Evolutionary conservation across 2,888 invertebrate genomes (phyloP).

Genomic region (Sphaerophoria taeniata): DNA sequence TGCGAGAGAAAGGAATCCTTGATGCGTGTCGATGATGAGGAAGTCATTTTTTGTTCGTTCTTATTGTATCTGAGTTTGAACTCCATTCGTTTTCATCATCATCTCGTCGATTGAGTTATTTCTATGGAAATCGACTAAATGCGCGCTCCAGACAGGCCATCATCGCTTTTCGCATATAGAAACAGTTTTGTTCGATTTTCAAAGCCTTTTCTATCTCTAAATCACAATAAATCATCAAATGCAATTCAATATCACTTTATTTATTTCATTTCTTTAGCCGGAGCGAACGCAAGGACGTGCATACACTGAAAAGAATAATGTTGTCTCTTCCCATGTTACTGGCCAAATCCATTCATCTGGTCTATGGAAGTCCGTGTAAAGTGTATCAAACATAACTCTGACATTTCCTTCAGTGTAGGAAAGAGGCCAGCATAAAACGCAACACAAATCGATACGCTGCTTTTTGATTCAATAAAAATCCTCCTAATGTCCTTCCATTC

Average conservation of each 20-base stretch:
- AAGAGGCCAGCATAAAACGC: background rate
- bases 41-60: background rate
- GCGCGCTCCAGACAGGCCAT: background rate
- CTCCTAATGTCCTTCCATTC: slow-evolving; percentile 65
- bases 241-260: slow-evolving; percentile 60
- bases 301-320: slow-evolving; percentile 8
- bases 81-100: background rate
- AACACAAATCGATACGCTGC: slow-evolving; percentile 34
- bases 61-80: background rate
- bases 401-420: background rate
- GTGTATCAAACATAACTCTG: too few species aligned
- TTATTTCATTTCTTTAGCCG: background rate
- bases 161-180: background rate
- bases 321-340: too few species aligned
- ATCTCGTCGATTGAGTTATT: background rate
- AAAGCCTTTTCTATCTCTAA: slow-evolving; percentile 37
- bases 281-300: background rate
- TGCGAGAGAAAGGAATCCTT: background rate
- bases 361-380: too few species aligned
- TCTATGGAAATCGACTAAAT: slow-evolving; percentile 23
- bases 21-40: background rate
- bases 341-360: too few species aligned
- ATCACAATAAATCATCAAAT: slow-evolving; percentile 68
- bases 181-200: slow-evolving; percentile 17
- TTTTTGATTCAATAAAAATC: slow-evolving; percentile 69